Evolutionary conservation across 2,113 vertebrate species (phyloP).

Genomic region (Camelus dromedarius): DNA sequence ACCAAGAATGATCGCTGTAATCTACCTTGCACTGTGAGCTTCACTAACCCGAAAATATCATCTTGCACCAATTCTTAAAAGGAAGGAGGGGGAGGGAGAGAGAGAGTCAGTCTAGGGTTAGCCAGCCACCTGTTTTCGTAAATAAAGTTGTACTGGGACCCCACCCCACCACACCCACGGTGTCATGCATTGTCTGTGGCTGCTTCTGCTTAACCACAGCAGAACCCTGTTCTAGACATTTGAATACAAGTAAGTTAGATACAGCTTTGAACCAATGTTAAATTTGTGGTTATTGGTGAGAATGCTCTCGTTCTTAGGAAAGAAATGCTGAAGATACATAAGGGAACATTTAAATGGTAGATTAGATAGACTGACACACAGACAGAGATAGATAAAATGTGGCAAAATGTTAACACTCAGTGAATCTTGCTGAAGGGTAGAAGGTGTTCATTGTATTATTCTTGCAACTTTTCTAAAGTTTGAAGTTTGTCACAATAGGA

Average conservation of each 20-base stretch:
- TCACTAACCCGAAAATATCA: background rate
- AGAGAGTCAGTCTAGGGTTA: background rate
- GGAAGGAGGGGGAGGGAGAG: background rate
- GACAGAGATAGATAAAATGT: background rate
- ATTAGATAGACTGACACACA: background rate
- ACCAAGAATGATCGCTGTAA: background rate
- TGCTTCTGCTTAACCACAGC: background rate
- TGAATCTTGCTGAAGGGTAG: background rate
- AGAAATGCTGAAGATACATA: background rate
- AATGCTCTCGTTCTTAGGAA: background rate
- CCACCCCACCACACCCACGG: background rate
- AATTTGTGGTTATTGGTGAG: background rate
- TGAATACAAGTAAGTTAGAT: background rate
- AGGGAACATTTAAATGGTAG: background rate
- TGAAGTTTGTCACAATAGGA: slow-evolving; percentile 30
- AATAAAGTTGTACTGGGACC: background rate
- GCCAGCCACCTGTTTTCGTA: background rate
- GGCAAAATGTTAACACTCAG: background rate
- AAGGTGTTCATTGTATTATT: background rate
- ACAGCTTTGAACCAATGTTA: background rate
- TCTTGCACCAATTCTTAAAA: background rate
- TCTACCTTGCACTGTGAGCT: background rate
- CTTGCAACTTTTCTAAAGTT: background rate
- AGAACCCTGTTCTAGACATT: background rate
- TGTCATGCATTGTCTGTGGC: background rate